A percentile compares a stretch with the other conserved stretches of the same genome.
These are phyloP conservation scores for Ceratothoa steindachneri DNA, from an alignment of 2,888 invertebrate species.

Conservation along the genomic window DNA sequence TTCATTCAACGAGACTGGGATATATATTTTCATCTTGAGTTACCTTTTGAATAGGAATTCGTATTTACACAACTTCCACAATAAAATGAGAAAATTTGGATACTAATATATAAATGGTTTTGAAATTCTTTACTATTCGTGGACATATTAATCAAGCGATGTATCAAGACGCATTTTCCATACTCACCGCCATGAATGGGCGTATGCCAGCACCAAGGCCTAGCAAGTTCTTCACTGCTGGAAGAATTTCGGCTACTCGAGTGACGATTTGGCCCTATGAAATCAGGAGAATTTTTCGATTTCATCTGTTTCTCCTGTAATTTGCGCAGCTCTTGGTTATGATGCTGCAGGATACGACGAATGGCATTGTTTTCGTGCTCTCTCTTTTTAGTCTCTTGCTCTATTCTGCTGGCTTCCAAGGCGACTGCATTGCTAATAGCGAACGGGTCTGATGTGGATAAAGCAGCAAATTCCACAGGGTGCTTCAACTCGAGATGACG, in stretches of 20 bases:
- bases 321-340: constrained; percentile 32
- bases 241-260: not conserved
- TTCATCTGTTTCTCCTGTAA: constrained; percentile 9
- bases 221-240: not conserved
- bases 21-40: too few relatives aligned
- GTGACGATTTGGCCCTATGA: not conserved
- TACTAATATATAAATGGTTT: too few relatives aligned
- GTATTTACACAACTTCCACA: too few relatives aligned
- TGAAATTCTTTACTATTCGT: too few relatives aligned
- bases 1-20: too few relatives aligned
- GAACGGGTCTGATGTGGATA: constrained; percentile 12
- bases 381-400: constrained; percentile 8
- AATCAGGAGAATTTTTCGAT: not conserved
- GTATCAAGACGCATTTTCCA: not conserved
- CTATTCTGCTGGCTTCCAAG: constrained; percentile 19
- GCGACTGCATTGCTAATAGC: constrained; percentile 4
- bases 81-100: too few relatives aligned
- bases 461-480: constrained; percentile 36
- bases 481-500: constrained; percentile 44
- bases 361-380: constrained; percentile 40
- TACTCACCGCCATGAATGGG: constrained; percentile 21
- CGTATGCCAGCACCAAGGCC: constrained; percentile 35
- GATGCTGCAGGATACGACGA: constrained; percentile 40
- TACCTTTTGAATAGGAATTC: too few relatives aligned
- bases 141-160: too few relatives aligned